Conservation (phyloP, 2,113 vertebrate species). For the Alaudala cheleensis region DNA sequence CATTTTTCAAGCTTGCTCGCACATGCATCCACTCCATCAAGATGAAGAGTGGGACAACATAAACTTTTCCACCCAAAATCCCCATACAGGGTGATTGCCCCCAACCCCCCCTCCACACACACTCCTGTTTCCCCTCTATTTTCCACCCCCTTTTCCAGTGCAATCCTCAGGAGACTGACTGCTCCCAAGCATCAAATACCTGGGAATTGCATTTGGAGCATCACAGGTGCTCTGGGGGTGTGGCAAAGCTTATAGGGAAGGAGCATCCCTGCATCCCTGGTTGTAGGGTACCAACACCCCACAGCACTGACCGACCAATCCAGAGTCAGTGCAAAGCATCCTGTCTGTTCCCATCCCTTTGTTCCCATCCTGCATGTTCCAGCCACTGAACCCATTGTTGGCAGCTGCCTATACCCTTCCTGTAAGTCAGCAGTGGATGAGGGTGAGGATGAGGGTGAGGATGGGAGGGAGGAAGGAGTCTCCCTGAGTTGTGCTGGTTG, state of each 20-base stretch:
- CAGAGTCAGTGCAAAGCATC: not conserved
- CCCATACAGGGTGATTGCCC: not conserved
- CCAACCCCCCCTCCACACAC: accelerated
- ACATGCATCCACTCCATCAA: not conserved
- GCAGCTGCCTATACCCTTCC: not conserved
- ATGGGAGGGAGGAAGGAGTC: not conserved
- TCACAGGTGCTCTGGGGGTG: not conserved
- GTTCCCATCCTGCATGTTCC: not conserved
- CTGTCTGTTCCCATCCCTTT: not conserved
- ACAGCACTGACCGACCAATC: accelerated
- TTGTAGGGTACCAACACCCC: not conserved
- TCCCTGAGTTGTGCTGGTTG: accelerated
- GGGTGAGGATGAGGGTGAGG: not conserved
- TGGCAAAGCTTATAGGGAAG: not conserved
- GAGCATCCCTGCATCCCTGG: not conserved
- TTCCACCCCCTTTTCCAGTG: not conserved
- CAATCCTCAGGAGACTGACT: too few species aligned
- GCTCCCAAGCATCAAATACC: not conserved
- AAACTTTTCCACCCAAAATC: not conserved
- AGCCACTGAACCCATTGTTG: not conserved
- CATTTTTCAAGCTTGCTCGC: not conserved
- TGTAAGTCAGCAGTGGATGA: not conserved
- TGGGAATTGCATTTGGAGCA: not conserved
- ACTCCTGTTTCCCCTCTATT: not conserved
- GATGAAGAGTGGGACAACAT: not conserved